Percentiles rank a stretch among this genome's conserved stretches.
These are phyloP conservation scores for Cebuella pygmaea DNA, from an alignment of 2,797 vertebrate genomes.

Conservation along the genomic window DNA sequence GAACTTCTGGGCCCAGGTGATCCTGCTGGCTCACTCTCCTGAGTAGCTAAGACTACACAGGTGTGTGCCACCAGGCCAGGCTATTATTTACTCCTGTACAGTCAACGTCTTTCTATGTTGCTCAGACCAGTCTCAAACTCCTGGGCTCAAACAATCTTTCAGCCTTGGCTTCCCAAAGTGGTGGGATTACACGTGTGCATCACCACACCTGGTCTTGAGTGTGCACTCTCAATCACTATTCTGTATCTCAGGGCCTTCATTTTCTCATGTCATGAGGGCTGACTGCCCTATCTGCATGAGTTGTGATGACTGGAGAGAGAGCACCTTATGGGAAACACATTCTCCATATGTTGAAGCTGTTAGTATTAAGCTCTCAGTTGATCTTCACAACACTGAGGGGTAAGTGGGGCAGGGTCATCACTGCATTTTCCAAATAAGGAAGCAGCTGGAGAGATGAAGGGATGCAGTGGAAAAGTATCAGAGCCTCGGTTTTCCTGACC, in stretches of 20 bases:
- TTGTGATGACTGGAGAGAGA: background rate
- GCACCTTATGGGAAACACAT: rapidly evolving
- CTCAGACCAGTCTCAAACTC: too few relatives aligned
- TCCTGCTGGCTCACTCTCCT: too few relatives aligned
- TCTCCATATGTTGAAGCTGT: rapidly evolving
- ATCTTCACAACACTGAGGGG: background rate
- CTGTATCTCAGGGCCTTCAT: background rate
- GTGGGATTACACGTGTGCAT: too few relatives aligned
- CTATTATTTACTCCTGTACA: too few relatives aligned
- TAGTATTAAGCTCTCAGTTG: background rate
- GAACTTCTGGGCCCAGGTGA: too few relatives aligned
- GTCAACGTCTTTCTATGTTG: too few relatives aligned
- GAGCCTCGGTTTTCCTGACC: rapidly evolving
- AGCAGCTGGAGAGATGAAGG: background rate
- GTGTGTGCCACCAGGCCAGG: too few relatives aligned
- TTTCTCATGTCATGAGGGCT: rapidly evolving
- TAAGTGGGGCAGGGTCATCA: rapidly evolving
- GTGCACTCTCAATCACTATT: rapidly evolving
- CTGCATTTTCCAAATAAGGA: background rate
- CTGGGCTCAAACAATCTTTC: too few relatives aligned
- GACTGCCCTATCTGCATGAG: too few relatives aligned
- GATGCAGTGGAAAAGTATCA: background rate
- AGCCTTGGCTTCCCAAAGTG: too few relatives aligned
- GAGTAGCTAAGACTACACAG: too few relatives aligned
- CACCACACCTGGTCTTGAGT: too few relatives aligned